Percentiles rank a stretch among this genome's conserved stretches.
Evolutionary conservation across 2,888 invertebrate species (phyloP).

Genomic region (Anarsia innoxiella): DNA sequence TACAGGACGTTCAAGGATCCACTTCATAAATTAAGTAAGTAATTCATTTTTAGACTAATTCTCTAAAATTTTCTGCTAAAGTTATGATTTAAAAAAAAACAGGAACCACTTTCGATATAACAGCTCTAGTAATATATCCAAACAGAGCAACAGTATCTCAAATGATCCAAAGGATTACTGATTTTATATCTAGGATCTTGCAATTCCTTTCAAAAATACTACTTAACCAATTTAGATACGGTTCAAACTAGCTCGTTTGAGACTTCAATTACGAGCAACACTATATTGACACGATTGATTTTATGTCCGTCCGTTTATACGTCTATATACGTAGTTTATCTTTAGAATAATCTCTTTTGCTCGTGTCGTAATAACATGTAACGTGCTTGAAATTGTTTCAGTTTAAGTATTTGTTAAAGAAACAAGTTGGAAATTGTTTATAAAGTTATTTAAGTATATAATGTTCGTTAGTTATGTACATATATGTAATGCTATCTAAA

Average conservation of each 20-base stretch:
- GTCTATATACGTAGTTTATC: conserved; percentile 20
- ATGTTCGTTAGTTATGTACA: too few relatives aligned
- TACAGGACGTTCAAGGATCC: too few relatives aligned
- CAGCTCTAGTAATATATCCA: conserved; percentile 27
- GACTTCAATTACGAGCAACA: not conserved
- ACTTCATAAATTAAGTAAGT: too few relatives aligned
- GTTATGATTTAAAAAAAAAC: too few relatives aligned
- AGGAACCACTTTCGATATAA: too few relatives aligned
- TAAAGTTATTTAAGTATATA: too few relatives aligned
- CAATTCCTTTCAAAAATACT: conserved; percentile 15
- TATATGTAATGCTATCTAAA: too few relatives aligned
- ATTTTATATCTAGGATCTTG: conserved; percentile 20
- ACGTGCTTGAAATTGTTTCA: not conserved
- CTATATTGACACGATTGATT: conserved; percentile 42
- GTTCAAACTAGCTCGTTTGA: not conserved
- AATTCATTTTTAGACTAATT: too few relatives aligned
- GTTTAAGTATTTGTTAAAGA: conserved; percentile 4
- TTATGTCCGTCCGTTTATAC: conserved; percentile 29
- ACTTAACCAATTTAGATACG: conserved; percentile 3
- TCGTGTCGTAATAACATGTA: conserved; percentile 9
- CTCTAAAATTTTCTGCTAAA: too few relatives aligned
- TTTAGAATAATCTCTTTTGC: conserved; percentile 17
- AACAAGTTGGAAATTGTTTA: too few relatives aligned
- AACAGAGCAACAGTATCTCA: conserved; percentile 41
- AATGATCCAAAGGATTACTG: conserved; percentile 57